Conservation (phyloP, 2,888 invertebrate species). For the Salticus scenicus region DNA sequence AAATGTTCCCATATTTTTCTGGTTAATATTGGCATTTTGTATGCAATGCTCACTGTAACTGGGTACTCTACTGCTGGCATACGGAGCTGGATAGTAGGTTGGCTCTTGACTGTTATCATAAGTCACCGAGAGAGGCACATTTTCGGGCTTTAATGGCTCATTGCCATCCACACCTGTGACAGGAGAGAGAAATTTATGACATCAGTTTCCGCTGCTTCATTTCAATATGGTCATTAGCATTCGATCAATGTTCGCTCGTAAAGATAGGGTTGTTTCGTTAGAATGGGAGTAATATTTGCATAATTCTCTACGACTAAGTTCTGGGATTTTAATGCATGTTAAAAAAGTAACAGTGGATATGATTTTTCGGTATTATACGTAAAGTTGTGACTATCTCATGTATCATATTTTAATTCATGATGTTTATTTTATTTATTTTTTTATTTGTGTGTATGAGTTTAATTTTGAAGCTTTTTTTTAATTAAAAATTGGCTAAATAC, state of each 20-base stretch:
- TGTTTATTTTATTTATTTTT: too few species aligned
- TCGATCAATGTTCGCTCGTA: background rate
- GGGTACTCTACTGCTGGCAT: constrained; percentile 64
- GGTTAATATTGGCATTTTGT: constrained; percentile 42
- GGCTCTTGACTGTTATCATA: constrained; percentile 67
- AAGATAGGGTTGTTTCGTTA: too few species aligned
- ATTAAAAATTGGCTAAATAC: too few species aligned
- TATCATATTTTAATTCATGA: too few species aligned
- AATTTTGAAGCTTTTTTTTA: too few species aligned
- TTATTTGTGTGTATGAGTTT: too few species aligned
- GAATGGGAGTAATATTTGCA: too few species aligned
- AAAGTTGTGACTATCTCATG: too few species aligned
- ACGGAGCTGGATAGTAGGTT: constrained; percentile 68
- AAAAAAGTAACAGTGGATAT: too few species aligned
- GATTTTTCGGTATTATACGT: too few species aligned
- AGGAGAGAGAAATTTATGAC: background rate
- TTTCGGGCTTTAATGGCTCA: constrained; percentile 64
- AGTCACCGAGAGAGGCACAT: constrained; percentile 53
- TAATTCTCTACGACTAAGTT: too few species aligned
- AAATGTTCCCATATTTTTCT: constrained; percentile 60
- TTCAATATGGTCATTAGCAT: background rate
- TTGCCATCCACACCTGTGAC: constrained; percentile 56
- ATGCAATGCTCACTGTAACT: constrained; percentile 57
- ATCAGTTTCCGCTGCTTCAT: background rate
- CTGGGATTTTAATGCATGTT: too few species aligned